These are phyloP conservation scores for Numida meleagris DNA, from an alignment of 2,113 vertebrate species.

Conservation along the genomic window DNA sequence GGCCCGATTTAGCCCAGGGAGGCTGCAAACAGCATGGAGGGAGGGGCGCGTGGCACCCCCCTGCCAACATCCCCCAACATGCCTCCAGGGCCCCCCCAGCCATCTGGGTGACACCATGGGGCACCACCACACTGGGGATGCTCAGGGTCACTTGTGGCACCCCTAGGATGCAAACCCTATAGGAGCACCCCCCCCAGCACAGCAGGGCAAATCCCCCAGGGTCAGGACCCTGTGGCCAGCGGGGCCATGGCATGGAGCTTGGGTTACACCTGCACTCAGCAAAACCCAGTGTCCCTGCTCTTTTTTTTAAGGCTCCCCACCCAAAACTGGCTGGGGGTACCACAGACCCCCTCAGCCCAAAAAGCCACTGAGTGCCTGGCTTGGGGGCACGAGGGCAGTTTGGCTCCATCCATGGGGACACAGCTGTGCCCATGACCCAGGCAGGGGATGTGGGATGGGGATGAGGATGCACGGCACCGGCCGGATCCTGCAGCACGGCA, in stretches of 20 bases:
- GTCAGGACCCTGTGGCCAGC: too few relatives aligned
- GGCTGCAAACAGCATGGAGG: constrained; percentile 46
- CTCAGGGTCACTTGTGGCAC: too few relatives aligned
- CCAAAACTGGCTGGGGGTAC: neutral
- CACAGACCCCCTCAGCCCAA: neutral
- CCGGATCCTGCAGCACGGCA: too few relatives aligned
- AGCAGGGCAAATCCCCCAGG: too few relatives aligned
- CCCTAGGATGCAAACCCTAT: neutral
- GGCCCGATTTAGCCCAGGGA: constrained; percentile 64
- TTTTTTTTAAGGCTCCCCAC: neutral
- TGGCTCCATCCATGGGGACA: neutral
- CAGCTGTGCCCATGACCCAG: accelerated
- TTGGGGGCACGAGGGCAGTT: too few relatives aligned
- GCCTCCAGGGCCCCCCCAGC: neutral
- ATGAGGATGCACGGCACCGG: neutral
- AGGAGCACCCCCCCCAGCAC: neutral
- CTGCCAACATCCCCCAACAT: neutral
- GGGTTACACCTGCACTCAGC: neutral
- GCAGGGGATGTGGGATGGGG: neutral
- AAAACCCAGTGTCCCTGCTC: neutral
- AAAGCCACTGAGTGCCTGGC: neutral
- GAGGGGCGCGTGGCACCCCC: constrained; percentile 35
- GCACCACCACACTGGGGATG: neutral
- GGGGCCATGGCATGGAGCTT: neutral
- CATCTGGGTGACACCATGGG: neutral